These are phyloP conservation scores for Sylvilagus bachmani DNA, from an alignment of 2,113 vertebrate genomes.

Conservation along the genomic window DNA sequence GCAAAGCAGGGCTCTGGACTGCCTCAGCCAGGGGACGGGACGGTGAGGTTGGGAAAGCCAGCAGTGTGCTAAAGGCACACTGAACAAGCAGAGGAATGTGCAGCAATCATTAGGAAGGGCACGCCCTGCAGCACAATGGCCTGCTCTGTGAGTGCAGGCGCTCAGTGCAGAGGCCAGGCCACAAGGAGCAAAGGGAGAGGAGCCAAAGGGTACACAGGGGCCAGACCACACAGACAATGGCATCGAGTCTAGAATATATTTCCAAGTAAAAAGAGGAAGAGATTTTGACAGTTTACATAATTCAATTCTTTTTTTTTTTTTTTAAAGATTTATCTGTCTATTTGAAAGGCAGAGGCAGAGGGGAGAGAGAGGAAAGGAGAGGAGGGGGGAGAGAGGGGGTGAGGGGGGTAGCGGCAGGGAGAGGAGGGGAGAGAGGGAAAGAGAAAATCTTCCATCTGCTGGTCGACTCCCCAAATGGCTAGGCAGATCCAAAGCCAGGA, in stretches of 20 bases:
- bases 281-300: not conserved
- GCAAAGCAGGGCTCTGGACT: not conserved
- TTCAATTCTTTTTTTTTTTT: too few relatives aligned
- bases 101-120: not conserved
- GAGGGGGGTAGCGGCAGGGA: too few relatives aligned
- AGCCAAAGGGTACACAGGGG: not conserved
- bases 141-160: not conserved
- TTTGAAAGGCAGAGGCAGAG: too few relatives aligned
- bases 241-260: not conserved
- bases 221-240: not conserved
- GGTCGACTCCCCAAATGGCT: too few relatives aligned
- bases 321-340: too few relatives aligned
- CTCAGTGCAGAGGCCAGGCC: not conserved
- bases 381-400: too few relatives aligned
- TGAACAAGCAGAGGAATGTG: not conserved
- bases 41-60: not conserved
- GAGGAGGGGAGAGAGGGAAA: too few relatives aligned
- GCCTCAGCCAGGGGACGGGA: not conserved
- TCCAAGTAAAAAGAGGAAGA: not conserved
- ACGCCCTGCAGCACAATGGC: accelerated
- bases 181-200: not conserved
- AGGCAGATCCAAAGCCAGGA: too few relatives aligned
- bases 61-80: not conserved
- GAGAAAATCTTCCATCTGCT: too few relatives aligned
- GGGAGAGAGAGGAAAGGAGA: too few relatives aligned